These are phyloP conservation scores for Lasioglossum morio DNA, from an alignment of 2,888 invertebrate species.

Conservation along the genomic window DNA sequence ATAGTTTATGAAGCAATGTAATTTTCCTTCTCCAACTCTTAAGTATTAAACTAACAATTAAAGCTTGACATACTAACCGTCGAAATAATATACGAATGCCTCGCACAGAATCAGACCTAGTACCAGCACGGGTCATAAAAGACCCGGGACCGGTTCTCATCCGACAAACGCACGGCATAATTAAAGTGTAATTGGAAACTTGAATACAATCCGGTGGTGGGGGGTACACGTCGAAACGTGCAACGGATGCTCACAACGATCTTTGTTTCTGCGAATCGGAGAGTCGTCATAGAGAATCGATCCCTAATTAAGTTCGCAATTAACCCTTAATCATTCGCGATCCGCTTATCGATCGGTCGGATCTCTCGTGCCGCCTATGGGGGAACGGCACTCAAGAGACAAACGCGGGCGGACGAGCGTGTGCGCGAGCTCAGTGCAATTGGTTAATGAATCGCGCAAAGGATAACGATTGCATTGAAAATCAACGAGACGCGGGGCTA, in stretches of 20 bases:
- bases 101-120: not conserved
- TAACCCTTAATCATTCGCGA: conserved; percentile 78
- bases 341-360: conserved; percentile 69
- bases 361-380: conserved; percentile 59
- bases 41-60: not conserved
- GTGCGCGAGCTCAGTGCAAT: conserved; percentile 51
- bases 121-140: not conserved
- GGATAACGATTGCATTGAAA: conserved; percentile 71
- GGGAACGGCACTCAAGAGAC: conserved; percentile 28
- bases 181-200: not conserved
- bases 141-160: not conserved
- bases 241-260: not conserved
- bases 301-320: conserved; percentile 78
- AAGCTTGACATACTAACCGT: not conserved
- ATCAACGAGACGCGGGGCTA: conserved; percentile 32
- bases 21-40: not conserved
- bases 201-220: not conserved
- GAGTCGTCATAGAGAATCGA: not conserved
- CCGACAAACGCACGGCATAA: not conserved
- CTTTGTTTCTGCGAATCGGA: not conserved
- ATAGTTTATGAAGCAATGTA: too few species aligned
- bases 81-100: not conserved
- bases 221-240: not conserved
- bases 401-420: conserved; percentile 14
- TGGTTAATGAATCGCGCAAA: conserved; percentile 72